Evolutionary conservation across 92 coral and sea anemone species (phyloP), one percentile per base, ranked within the genome.

Genomic region (Heteractis magnifica): DNA sequence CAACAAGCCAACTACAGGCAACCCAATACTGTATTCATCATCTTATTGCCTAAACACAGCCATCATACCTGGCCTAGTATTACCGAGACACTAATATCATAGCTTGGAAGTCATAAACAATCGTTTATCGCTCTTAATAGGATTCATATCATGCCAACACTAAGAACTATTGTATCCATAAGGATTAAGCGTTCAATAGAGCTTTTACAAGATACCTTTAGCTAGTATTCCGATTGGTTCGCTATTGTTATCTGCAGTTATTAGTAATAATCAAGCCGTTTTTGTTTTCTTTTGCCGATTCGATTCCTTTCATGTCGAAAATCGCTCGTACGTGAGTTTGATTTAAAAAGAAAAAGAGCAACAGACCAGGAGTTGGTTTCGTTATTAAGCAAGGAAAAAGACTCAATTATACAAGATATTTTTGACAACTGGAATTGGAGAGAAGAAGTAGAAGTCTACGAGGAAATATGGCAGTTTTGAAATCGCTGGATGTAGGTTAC

Each of bases 171-270:
- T 62, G 59, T 80, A 19, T 75, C 53, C 21, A 13, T n/a, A 5
- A 4, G 76, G 83, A 80, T 80, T 65, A 65, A 3, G 5, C 23
- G 75, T 34, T 64, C 73, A 80, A 65, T 49, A 13, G 52, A 65
- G 56, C 76, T 41, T 64, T 80, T 48, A 72, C 8, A 72, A 50
- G 49, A 55, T 52, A 49, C 70, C 44, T 5, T 52, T 77, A 1
- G 51, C 9, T 41, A 72, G 80, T 14, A 6, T 4, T 77, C 80
- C 51, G 48, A 77, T 77, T 77, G 81, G 71, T 52, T 23, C 12
- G 50, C 26, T 77, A 20, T 77, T 77, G 81, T 77, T 13, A 6
- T 19, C 48, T 7, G 68, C 0, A 52, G 70, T 56, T 77, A 77
- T 50, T 13, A 13, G 77, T 72, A 4, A 72, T 41, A 72, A 72